Evolutionary conservation across 2,888 invertebrate species (phyloP).

Genomic region (Neoscelio sp.): DNA sequence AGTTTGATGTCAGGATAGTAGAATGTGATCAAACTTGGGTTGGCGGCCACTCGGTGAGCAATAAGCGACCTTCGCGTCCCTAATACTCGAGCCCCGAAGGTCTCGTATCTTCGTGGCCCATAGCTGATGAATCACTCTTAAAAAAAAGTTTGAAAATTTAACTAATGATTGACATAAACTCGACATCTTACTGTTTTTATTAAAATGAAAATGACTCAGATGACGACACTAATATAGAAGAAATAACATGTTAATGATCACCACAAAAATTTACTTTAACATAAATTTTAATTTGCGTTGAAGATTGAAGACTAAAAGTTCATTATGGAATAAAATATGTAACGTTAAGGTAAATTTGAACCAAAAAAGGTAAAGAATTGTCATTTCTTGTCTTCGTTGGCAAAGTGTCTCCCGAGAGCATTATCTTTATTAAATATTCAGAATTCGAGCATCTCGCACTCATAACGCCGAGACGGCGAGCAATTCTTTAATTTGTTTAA

Average conservation of each 20-base stretch:
- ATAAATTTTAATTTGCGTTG: not conserved
- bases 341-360: slow-evolving; percentile 48
- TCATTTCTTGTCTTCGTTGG: slow-evolving; percentile 47
- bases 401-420: slow-evolving; percentile 70
- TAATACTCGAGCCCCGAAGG: slow-evolving; percentile 75
- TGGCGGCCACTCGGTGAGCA: slow-evolving; percentile 83
- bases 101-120: slow-evolving; percentile 71
- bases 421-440: slow-evolving; percentile 77
- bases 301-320: slow-evolving; percentile 6
- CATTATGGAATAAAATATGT: slow-evolving; percentile 52
- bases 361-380: slow-evolving; percentile 50
- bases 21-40: slow-evolving; percentile 84
- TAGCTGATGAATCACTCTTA: slow-evolving; percentile 74
- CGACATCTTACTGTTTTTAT: slow-evolving; percentile 1
- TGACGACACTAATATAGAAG: too few species aligned
- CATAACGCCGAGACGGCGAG: slow-evolving; percentile 76
- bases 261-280: not conserved
- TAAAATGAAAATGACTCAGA: not conserved
- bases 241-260: too few species aligned
- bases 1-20: too few species aligned
- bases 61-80: slow-evolving; percentile 77
- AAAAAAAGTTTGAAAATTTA: slow-evolving; percentile 29
- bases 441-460: slow-evolving; percentile 73
- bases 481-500: slow-evolving; percentile 82
- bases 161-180: slow-evolving; percentile 23